These are phyloP conservation scores for Glaucidium brasilianum DNA, from an alignment of 2,113 vertebrate genomes.

Conservation along the genomic window DNA sequence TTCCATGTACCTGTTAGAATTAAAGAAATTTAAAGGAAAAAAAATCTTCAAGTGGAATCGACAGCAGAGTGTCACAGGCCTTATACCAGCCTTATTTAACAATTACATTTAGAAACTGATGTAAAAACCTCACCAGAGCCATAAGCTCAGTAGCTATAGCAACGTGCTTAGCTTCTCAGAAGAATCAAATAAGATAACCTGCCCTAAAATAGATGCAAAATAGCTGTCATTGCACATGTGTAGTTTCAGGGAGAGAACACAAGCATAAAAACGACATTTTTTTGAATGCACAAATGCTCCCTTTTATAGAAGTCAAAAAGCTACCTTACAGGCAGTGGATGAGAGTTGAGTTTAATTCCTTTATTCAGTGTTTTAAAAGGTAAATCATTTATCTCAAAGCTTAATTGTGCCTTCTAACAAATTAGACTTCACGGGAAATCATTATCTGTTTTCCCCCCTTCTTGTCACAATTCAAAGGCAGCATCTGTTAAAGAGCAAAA, in stretches of 20 bases:
- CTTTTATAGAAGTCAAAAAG: conserved; percentile 8
- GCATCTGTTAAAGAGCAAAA: conserved; percentile 53
- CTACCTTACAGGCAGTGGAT: neutral
- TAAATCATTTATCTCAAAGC: conserved; percentile 40
- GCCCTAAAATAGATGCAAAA: conserved; percentile 59
- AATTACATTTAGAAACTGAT: neutral
- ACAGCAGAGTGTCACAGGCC: neutral
- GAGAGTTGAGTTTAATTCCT: conserved; percentile 16
- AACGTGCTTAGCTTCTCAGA: conserved; percentile 42
- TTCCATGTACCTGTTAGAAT: neutral
- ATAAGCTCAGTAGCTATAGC: conserved; percentile 66
- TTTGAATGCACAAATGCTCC: neutral
- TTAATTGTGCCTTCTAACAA: conserved; percentile 53
- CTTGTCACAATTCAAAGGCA: conserved; percentile 45
- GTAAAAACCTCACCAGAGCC: neutral
- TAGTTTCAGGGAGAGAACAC: neutral
- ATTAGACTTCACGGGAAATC: conserved; percentile 49
- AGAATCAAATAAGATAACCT: conserved; percentile 52
- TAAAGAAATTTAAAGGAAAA: neutral
- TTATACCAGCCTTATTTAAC: neutral
- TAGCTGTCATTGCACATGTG: conserved; percentile 25
- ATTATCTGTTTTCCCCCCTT: conserved; percentile 21
- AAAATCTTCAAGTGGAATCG: neutral
- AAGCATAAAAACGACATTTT: neutral
- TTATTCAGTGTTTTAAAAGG: conserved; percentile 13